phyloP scores from a whole-genome alignment of 2,888 invertebrate genomes.

The Biston stratarius region DNA sequence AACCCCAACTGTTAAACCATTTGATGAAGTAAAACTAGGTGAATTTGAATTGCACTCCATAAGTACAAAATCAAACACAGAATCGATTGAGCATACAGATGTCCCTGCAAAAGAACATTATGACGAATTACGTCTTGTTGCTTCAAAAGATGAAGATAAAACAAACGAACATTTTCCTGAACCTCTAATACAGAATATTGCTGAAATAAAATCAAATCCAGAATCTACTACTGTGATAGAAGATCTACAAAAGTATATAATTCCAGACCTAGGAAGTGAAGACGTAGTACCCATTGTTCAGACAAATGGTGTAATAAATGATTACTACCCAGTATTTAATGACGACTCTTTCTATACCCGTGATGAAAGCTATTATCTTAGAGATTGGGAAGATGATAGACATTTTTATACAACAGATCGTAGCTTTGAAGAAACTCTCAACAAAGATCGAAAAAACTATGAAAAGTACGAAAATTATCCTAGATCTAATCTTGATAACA shows the following conservation, averaged over 20 bases:
- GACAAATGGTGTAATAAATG: conserved; percentile 59
- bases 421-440: conserved; percentile 44
- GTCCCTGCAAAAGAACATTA: conserved; percentile 39
- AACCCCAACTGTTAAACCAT: not conserved
- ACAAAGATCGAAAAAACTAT: conserved; percentile 38
- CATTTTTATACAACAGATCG: conserved; percentile 60
- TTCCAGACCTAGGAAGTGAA: conserved; percentile 52
- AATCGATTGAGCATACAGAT: conserved; percentile 36
- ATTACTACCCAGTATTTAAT: conserved; percentile 74
- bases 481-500: conserved; percentile 22
- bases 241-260: conserved; percentile 34
- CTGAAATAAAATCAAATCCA: conserved; percentile 15
- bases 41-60: not conserved
- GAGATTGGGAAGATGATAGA: conserved; percentile 58
- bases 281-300: conserved; percentile 49
- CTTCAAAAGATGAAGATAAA: conserved; percentile 14
- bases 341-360: conserved; percentile 58
- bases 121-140: conserved; percentile 25
- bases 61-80: conserved; percentile 6
- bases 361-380: conserved; percentile 56
- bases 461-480: conserved; percentile 28
- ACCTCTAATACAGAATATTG: conserved; percentile 15
- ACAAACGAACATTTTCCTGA: not conserved
- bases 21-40: not conserved
- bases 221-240: conserved; percentile 32